Conservation (phyloP, 1,140 invertebrate species). For the Monochamus saltuarius region DNA sequence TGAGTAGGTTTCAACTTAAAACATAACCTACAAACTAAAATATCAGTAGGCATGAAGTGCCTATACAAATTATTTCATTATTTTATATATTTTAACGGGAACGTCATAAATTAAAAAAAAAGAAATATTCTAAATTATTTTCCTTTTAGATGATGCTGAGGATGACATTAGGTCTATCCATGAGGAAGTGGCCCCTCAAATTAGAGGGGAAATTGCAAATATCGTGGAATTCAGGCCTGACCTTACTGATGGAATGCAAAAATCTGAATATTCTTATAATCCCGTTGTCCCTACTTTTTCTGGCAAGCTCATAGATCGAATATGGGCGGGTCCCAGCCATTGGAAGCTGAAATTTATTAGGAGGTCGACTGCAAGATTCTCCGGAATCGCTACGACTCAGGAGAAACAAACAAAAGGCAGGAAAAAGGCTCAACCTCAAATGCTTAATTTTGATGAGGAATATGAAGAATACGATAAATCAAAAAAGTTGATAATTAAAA, state of each 20-base stretch:
- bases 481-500: conserved; percentile 18
- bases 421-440: conserved; percentile 6
- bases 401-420: neutral
- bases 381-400: neutral
- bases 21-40: too few relatives aligned
- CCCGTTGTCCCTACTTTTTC: conserved; percentile 53
- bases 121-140: too few relatives aligned
- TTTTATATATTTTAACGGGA: too few relatives aligned
- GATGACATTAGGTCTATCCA: conserved; percentile 20
- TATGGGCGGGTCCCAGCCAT: conserved; percentile 75
- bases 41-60: too few relatives aligned
- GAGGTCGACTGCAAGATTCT: conserved; percentile 7
- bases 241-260: conserved; percentile 40
- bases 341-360: conserved; percentile 65
- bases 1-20: too few relatives aligned
- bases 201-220: conserved; percentile 30
- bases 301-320: conserved; percentile 42
- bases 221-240: conserved; percentile 53
- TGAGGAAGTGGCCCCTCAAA: conserved; percentile 10
- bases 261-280: conserved; percentile 71
- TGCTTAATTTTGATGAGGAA: neutral
- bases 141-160: conserved; percentile 19
- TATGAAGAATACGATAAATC: neutral
- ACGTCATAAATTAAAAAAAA: too few relatives aligned
- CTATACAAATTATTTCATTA: too few relatives aligned